Evolutionary conservation across 2,888 invertebrate species (phyloP).

Genomic region (Pyrocoelia pectoralis): DNA sequence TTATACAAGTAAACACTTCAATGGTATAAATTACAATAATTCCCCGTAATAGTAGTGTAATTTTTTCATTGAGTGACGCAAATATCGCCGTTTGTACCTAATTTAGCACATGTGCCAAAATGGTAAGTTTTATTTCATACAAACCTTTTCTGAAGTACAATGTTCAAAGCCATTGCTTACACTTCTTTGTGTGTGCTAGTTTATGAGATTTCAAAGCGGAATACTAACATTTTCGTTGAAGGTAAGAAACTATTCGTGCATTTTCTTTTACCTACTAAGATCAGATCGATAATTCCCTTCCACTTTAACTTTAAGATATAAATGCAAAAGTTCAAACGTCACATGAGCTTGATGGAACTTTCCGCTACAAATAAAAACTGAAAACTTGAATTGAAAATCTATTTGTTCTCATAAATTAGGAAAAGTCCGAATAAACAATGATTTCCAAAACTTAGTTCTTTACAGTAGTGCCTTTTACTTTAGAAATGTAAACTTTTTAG

Average conservation of each 20-base stretch:
- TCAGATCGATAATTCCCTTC: conserved; percentile 25
- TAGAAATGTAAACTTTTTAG: neutral
- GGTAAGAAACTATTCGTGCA: conserved; percentile 31
- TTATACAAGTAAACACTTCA: conserved; percentile 34
- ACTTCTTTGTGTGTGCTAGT: conserved; percentile 25
- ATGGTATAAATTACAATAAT: conserved; percentile 36
- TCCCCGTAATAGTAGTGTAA: conserved; percentile 28
- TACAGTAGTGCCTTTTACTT: neutral
- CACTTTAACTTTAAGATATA: conserved; percentile 20
- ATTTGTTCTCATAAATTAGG: conserved; percentile 6
- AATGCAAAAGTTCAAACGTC: conserved; percentile 1
- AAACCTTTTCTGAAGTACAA: conserved; percentile 28
- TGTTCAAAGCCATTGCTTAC: conserved; percentile 27
- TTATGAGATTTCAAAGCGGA: conserved; percentile 27
- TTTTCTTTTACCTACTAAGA: conserved; percentile 19
- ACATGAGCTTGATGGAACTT: neutral
- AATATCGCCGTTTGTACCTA: conserved; percentile 24
- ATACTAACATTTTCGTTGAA: conserved; percentile 30
- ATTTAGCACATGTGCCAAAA: conserved; percentile 29
- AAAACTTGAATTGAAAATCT: neutral
- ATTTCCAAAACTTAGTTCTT: neutral
- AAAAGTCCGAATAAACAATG: conserved; percentile 1
- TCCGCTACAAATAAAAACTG: neutral
- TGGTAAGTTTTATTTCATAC: conserved; percentile 27
- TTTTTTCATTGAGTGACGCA: conserved; percentile 36